A percentile compares a stretch with the other conserved stretches of the same genome.
Conservation (phyloP, 2,113 vertebrate genomes). For the Colistium nudipinnis region DNA sequence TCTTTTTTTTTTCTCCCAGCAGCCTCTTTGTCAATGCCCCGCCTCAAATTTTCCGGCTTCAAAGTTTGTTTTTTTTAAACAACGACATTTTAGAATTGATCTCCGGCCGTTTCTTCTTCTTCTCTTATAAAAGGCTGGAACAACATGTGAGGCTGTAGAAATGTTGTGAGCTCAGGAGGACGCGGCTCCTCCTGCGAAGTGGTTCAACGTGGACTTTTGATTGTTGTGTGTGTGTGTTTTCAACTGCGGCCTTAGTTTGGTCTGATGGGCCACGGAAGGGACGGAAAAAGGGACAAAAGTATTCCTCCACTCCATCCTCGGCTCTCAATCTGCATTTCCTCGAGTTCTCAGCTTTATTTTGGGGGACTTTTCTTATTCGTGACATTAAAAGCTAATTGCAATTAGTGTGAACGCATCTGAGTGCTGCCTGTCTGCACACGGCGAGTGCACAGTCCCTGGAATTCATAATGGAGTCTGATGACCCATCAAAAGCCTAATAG, state of each 20-base stretch:
- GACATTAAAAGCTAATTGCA: constrained; percentile 5
- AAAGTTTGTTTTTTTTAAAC: too few species aligned
- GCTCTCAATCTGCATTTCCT: background rate
- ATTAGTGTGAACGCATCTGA: background rate
- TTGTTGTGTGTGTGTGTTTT: too few species aligned
- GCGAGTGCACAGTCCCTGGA: background rate
- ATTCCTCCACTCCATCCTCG: background rate
- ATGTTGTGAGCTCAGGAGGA: too few species aligned
- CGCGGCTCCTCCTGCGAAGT: too few species aligned
- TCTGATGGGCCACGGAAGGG: too few species aligned
- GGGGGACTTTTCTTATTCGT: background rate
- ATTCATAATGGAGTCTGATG: constrained; percentile 6
- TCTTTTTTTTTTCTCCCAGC: constrained; percentile 14
- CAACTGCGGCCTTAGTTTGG: too few species aligned
- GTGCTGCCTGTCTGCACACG: background rate
- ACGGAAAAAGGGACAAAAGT: too few species aligned
- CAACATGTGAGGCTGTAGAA: too few species aligned
- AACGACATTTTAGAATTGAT: too few species aligned
- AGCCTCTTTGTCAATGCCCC: constrained; percentile 25
- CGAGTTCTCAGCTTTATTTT: background rate
- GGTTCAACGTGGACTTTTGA: too few species aligned
- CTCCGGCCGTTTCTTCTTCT: too few species aligned
- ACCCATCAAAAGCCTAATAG: constrained; percentile 1
- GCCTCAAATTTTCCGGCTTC: constrained; percentile 11
- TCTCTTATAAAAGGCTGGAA: too few species aligned